Conservation (phyloP, 2,888 invertebrate species). For the Thymelicus sylvestris region DNA sequence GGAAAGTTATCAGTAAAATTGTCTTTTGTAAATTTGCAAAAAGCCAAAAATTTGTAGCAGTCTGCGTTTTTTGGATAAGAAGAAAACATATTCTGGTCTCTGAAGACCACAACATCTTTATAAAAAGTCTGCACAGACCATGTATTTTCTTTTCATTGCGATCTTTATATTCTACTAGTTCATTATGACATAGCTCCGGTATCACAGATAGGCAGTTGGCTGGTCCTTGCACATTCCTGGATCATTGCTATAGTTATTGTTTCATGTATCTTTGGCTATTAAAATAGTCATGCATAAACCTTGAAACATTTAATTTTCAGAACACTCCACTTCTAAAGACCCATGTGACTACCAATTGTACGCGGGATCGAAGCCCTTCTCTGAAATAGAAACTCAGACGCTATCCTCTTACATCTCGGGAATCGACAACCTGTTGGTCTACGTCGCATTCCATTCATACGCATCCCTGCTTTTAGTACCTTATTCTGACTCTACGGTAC, state of each 20-base stretch:
- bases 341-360: conserved; percentile 88
- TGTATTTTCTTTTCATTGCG: too few species aligned
- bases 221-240: background rate
- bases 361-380: conserved; percentile 88
- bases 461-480: conserved; percentile 89
- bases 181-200: too few species aligned
- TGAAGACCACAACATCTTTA: too few species aligned
- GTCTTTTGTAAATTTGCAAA: too few species aligned
- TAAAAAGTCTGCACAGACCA: too few species aligned
- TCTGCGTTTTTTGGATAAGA: too few species aligned
- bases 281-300: too few species aligned
- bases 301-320: conserved; percentile 36
- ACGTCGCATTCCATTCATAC: conserved; percentile 90
- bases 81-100: too few species aligned
- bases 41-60: too few species aligned
- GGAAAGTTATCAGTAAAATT: too few species aligned
- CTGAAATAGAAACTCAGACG: conserved; percentile 87
- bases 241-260: background rate
- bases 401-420: conserved; percentile 83
- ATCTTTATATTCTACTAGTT: too few species aligned
- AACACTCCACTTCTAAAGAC: conserved; percentile 67
- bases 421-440: conserved; percentile 83
- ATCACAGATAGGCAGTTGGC: too few species aligned
- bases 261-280: background rate
- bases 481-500: conserved; percentile 84